phyloP scores from a whole-genome alignment of 2,113 vertebrate species.

The Grus americana region DNA sequence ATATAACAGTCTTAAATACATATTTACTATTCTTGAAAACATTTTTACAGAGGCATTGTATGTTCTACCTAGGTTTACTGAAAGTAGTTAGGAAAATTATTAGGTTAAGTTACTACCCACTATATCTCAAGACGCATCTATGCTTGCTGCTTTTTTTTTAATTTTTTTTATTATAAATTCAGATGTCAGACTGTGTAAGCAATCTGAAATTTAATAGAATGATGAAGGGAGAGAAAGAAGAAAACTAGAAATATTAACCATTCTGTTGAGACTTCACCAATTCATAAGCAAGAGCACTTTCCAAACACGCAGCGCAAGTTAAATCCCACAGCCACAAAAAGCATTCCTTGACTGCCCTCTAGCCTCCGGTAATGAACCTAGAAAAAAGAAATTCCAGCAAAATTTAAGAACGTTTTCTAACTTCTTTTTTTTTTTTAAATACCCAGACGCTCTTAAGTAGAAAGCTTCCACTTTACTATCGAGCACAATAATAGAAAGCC shows the following conservation, averaged over 20 bases:
- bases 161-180: background rate
- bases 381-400: background rate
- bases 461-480: background rate
- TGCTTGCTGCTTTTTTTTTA: background rate
- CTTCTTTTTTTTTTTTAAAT: background rate
- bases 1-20: accelerated
- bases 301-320: background rate
- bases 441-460: background rate
- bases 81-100: background rate
- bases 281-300: background rate
- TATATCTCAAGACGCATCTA: background rate
- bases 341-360: conserved; percentile 36
- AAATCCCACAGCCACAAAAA: background rate
- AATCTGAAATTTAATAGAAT: background rate
- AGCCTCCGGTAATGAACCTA: background rate
- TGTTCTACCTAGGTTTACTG: background rate
- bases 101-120: background rate
- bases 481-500: background rate
- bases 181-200: background rate
- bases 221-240: background rate
- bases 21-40: background rate
- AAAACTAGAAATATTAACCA: background rate
- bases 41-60: background rate
- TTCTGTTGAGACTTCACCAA: background rate
- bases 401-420: background rate